Evolutionary conservation across 2,888 invertebrate genomes (phyloP).

Genomic region (Stenoptilia bipunctidactyla): DNA sequence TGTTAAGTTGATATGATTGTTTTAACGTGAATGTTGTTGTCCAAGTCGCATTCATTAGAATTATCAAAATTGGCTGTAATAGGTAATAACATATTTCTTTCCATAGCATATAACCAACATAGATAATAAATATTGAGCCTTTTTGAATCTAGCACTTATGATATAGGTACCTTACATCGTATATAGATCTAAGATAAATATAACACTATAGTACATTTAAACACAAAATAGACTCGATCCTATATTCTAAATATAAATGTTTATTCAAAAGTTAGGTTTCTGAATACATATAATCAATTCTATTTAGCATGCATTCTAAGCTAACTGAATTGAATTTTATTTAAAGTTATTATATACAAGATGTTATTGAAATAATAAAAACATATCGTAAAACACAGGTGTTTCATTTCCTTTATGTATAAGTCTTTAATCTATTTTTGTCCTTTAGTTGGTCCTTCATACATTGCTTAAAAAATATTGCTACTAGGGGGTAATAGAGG

Average conservation of each 20-base stretch:
- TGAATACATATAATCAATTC: constrained; percentile 24
- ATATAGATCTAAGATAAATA: constrained; percentile 15
- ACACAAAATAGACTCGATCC: constrained; percentile 23
- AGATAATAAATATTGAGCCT: too few relatives aligned
- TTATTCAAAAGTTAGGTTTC: constrained; percentile 20
- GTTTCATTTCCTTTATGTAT: constrained; percentile 16
- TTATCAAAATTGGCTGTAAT: too few relatives aligned
- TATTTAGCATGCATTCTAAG: constrained; percentile 36
- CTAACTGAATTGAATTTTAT: constrained; percentile 30
- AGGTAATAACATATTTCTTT: too few relatives aligned
- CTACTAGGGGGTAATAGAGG: too few relatives aligned
- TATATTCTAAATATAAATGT: constrained; percentile 20
- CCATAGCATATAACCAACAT: too few relatives aligned
- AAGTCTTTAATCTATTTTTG: too few relatives aligned
- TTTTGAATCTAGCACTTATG: constrained; percentile 14
- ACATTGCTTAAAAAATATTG: too few relatives aligned
- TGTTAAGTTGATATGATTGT: too few relatives aligned
- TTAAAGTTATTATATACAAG: constrained; percentile 29
- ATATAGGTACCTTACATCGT: constrained; percentile 18
- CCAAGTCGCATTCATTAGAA: too few relatives aligned
- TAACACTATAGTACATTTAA: not conserved
- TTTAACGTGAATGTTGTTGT: too few relatives aligned
- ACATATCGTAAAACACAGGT: constrained; percentile 26
- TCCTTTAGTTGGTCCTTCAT: too few relatives aligned
- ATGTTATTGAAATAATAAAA: constrained; percentile 48